Evolutionary conservation across 2,113 vertebrate species (phyloP).

Genomic region (Ailurus styani): DNA sequence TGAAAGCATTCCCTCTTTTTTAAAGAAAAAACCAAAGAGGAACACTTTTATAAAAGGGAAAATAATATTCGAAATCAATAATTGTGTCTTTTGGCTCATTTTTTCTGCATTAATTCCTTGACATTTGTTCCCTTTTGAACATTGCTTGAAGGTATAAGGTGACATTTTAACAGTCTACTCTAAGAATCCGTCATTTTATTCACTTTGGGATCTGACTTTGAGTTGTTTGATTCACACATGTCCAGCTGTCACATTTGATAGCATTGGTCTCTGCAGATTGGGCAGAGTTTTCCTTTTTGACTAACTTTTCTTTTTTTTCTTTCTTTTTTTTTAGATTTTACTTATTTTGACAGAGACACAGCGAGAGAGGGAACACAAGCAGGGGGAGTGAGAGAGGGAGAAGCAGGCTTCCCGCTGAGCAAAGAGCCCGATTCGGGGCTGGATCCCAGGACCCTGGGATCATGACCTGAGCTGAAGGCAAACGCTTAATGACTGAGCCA

Average conservation of each 20-base stretch:
- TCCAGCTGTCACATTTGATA: neutral
- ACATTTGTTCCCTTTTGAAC: neutral
- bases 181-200: neutral
- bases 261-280: neutral
- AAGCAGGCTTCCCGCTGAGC: too few relatives aligned
- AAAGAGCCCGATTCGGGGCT: too few relatives aligned
- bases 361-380: too few relatives aligned
- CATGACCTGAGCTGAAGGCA: too few relatives aligned
- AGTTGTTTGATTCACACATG: neutral
- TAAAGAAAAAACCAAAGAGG: neutral
- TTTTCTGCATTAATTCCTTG: conserved; percentile 3
- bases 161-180: neutral
- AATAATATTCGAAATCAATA: neutral
- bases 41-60: neutral
- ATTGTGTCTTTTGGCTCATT: neutral
- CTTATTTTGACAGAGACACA: too few relatives aligned
- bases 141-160: neutral
- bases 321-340: too few relatives aligned
- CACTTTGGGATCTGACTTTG: conserved; percentile 4
- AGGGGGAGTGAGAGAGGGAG: too few relatives aligned
- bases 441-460: too few relatives aligned
- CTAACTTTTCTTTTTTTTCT: conserved; percentile 32
- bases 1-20: neutral
- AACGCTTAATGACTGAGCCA: too few relatives aligned
- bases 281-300: neutral